phyloP scores from a whole-genome alignment of 1,140 invertebrate genomes.

The Cydia splendana region DNA sequence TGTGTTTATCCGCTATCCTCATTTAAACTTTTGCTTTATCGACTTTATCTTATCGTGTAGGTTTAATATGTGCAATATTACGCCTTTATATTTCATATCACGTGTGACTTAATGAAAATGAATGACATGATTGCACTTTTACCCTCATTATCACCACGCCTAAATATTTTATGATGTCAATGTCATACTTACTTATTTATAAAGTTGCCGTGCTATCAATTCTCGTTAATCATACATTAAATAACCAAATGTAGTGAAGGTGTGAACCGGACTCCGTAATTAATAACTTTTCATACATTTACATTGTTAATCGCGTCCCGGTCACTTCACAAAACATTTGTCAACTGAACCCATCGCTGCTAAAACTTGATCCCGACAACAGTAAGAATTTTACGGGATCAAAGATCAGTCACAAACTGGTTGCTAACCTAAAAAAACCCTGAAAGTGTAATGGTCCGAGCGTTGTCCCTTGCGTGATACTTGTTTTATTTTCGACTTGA shows the following conservation, averaged over 20 bases:
- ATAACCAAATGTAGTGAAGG: neutral
- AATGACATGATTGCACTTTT: slow-evolving; percentile 11
- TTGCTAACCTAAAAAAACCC: neutral
- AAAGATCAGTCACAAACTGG: no score
- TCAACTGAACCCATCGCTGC: no score
- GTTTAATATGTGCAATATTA: neutral
- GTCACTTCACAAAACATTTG: neutral
- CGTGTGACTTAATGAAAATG: neutral
- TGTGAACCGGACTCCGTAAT: neutral
- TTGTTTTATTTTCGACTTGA: slow-evolving; percentile 12
- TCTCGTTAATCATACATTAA: neutral
- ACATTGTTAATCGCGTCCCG: neutral
- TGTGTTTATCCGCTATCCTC: no score
- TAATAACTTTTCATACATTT: neutral
- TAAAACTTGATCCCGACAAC: no score
- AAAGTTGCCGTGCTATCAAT: neutral
- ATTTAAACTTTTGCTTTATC: no score
- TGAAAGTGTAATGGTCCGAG: neutral
- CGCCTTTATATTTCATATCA: neutral
- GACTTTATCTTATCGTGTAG: no score
- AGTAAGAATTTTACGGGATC: no score
- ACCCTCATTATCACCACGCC: neutral
- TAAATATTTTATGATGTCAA: neutral
- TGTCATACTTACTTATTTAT: slow-evolving; percentile 3
- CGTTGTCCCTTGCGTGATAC: neutral